These are phyloP conservation scores for Neodiprion pinetum DNA, from an alignment of 1,140 invertebrate species.

Conservation along the genomic window DNA sequence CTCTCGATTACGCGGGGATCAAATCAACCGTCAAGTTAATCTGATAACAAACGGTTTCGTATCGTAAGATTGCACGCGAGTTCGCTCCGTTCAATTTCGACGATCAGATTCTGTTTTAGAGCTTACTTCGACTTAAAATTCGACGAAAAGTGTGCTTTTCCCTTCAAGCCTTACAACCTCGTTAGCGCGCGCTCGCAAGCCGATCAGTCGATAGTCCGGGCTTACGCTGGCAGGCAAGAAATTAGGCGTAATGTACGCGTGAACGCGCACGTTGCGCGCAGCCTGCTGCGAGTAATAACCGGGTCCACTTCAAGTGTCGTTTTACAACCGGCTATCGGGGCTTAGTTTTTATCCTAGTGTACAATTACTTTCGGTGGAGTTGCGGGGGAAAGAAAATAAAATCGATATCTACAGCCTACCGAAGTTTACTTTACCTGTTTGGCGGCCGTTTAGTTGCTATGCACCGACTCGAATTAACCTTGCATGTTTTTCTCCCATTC, in stretches of 20 bases:
- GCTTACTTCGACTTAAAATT: background rate
- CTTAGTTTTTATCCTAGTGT: background rate
- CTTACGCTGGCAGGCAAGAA: background rate
- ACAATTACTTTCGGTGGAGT: background rate
- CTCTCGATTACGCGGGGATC: too few relatives aligned
- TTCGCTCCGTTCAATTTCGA: too few relatives aligned
- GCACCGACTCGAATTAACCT: too few relatives aligned
- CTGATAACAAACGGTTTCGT: too few relatives aligned
- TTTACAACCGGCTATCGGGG: background rate
- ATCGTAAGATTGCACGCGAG: too few relatives aligned
- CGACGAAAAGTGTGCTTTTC: background rate
- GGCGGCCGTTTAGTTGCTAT: too few relatives aligned
- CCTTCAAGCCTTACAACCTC: background rate
- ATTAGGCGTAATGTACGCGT: background rate
- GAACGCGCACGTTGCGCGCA: background rate
- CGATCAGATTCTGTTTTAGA: too few relatives aligned
- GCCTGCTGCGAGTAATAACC: background rate
- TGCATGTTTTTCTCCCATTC: conserved; percentile 48
- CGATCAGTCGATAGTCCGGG: too few relatives aligned
- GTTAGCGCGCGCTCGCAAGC: too few relatives aligned
- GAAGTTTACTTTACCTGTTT: conserved; percentile 15
- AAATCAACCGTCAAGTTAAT: too few relatives aligned
- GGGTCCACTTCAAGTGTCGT: background rate
- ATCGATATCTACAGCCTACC: background rate
- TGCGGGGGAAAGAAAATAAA: background rate